These are phyloP conservation scores for Gallinago undulata DNA, from an alignment of 2,113 vertebrate genomes.

Conservation along the genomic window DNA sequence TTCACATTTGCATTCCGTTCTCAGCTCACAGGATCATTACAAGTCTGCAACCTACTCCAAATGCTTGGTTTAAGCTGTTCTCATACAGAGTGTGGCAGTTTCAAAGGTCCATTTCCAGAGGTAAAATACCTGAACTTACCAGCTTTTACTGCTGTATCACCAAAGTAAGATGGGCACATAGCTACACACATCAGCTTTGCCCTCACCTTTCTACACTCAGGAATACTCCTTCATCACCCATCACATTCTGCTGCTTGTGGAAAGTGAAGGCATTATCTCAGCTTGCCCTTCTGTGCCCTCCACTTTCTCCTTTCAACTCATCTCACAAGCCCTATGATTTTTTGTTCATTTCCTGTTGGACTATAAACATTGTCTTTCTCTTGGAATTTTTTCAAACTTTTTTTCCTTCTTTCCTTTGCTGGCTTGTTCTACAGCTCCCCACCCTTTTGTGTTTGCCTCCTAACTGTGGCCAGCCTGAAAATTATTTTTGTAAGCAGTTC, in stretches of 20 bases:
- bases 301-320: neutral
- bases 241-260: neutral
- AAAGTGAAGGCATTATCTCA: neutral
- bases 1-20: neutral
- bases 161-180: neutral
- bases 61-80: neutral
- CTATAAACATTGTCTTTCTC: neutral
- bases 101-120: neutral
- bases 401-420: neutral
- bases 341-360: conserved; percentile 7
- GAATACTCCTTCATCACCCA: neutral
- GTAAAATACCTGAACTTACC: neutral
- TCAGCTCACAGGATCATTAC: neutral
- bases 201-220: neutral
- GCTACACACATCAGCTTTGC: neutral
- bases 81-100: neutral
- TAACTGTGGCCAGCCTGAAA: neutral
- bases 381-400: neutral
- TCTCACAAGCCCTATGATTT: neutral
- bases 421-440: neutral
- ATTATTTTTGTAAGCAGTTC: neutral
- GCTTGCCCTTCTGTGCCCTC: neutral
- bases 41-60: neutral
- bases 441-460: neutral
- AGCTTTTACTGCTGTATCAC: neutral